phyloP scores from a whole-genome alignment of 1,140 invertebrate species.

The Idris sp. region DNA sequence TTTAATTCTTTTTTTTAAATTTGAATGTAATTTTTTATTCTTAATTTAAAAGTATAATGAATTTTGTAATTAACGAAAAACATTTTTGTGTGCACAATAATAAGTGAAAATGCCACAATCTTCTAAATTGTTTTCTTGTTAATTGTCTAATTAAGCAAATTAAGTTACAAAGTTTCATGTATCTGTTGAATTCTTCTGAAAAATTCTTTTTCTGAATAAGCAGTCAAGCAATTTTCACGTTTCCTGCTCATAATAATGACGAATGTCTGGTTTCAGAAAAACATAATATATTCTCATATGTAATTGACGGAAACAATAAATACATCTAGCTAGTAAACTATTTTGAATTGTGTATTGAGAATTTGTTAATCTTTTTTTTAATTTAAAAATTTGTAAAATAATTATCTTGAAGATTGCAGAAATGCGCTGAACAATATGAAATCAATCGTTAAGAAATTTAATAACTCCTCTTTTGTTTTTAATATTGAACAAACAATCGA shows the following conservation, averaged over 20 bases:
- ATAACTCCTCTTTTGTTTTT: too few relatives aligned
- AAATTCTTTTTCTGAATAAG: conserved; percentile 3
- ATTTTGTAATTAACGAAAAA: too few relatives aligned
- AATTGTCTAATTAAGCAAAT: conserved; percentile 19
- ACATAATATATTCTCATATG: conserved; percentile 17
- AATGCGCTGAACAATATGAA: too few relatives aligned
- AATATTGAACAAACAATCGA: too few relatives aligned
- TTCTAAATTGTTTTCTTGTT: conserved; percentile 10
- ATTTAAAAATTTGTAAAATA: too few relatives aligned
- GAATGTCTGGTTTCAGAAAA: conserved; percentile 1
- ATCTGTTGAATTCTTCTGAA: background rate
- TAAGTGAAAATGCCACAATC: conserved; percentile 1
- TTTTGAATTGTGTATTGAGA: conserved; percentile 13
- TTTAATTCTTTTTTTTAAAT: too few relatives aligned
- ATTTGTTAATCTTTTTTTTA: too few relatives aligned
- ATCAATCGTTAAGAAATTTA: too few relatives aligned
- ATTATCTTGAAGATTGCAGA: too few relatives aligned
- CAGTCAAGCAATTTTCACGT: conserved; percentile 10
- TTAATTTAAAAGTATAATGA: too few relatives aligned
- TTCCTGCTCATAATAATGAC: conserved; percentile 19
- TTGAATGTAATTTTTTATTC: too few relatives aligned
- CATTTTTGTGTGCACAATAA: too few relatives aligned
- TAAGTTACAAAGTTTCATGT: conserved; percentile 5
- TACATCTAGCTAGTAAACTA: conserved; percentile 11
- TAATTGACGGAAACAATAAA: conserved; percentile 24